Evolutionary conservation across 2,113 vertebrate genomes (phyloP), one percentile per base, ranked within the genome.

Genomic region (Leptocoma aspasia): DNA sequence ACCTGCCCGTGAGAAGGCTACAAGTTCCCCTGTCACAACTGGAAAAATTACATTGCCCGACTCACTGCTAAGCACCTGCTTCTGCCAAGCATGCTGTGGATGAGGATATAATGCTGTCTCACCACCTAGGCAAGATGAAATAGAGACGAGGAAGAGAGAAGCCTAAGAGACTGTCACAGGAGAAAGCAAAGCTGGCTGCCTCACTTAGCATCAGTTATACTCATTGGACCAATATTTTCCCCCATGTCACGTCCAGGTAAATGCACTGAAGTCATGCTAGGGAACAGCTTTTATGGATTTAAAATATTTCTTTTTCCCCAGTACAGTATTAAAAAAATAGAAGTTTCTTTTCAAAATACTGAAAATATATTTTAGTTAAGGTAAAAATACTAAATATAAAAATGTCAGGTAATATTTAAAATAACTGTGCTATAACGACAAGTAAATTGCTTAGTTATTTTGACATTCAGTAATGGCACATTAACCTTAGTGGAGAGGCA

Each of bases 321-420:
- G 83, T 94, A 97, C 88, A 94, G 76, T 90, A 90, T 92, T 97
- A 96, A 94, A 97, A 96, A 97, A 97, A 97, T 97, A 97, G 86
- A 97, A 93, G 70, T 52, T 95, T 96, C 86, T 95, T 96, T 90
- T 92, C 7, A 83, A 93, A 95, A 96, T 78, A 93, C 68, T 83
- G 95, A 97, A 96, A 96, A 97, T 94, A 95, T 84, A 95, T 94
- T 95, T 97, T 92, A 93, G 87, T 95, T 96, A 90, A 96, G 92
- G 96, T 84, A 97, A 97, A 97, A 96, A 91, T 82, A 94, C 92
- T 95, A 97, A 92, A 93, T 94, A 97, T 94, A 97, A 96, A 92
- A 86, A n/a, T 76, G 88, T 86, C 65, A 95, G 53, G 90, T 60
- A 83, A 85, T 82, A 96, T 93, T 97, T 94, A 95, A 97, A 95